Evolutionary conservation across 2,888 invertebrate species (phyloP), one percentile per base, ranked within the genome.

Genomic region (Orchesellides sinensis): DNA sequence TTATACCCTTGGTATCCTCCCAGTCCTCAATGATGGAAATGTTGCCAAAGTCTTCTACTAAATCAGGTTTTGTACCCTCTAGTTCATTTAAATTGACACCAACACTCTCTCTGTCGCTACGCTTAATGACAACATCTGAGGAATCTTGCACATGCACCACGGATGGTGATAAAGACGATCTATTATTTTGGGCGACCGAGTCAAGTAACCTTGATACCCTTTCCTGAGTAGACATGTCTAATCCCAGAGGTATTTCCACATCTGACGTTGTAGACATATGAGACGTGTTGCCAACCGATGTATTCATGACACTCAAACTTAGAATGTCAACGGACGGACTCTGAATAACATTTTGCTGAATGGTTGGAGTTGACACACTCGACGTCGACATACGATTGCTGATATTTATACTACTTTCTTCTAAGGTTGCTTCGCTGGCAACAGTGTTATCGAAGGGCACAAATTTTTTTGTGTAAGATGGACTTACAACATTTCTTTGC

Each of bases 1-100:
- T 83, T 8, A 83, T 80, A 21, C 80, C 83, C 25, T 83, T 83
- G 2, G 66, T 29, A 29, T 40, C 70, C 14, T 68, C 70, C 54
- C 74, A 75, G 21, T 80, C 80, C 1, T 83, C 74, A 10, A 68
- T 23, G 0, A 80, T 25, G 1, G 78, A 83, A 14, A 35, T 49
- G 23, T 73, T 56, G 25, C 21, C 68, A 40, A 68, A 68, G 12
- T 14, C 6, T 29, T 25, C 40, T 14, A 23, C 14, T 25, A 45
- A 65, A 8, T 4, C 29, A 2, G 3, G 12, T 32, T 47, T 17
- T 17, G n/a, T 52, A 29, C 5, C 12, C 8, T 32, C 19, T 52
- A 49, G 29, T 25, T 56, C 56, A 23, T 47, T 61, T 21, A 47
- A 12, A n/a, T 25, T 54, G 25, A 12, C 21, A 21, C 52, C 52